Evolutionary conservation across 2,888 invertebrate species (phyloP).

Genomic region (Amblyjoppa fuscipennis): DNA sequence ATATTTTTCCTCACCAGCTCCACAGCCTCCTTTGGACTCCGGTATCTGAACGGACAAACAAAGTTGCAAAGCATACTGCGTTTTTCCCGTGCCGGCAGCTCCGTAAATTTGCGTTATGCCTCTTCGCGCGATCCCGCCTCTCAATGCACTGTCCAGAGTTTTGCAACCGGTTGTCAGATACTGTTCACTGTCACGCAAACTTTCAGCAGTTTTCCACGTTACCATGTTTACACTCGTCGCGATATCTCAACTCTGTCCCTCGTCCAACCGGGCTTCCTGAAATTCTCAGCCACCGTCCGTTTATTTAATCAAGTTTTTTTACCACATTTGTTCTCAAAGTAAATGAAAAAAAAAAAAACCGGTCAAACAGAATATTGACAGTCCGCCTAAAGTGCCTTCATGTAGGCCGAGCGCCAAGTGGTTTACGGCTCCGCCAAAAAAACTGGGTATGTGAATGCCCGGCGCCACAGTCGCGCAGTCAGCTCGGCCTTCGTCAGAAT

Average conservation of each 20-base stretch:
- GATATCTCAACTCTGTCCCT: background rate
- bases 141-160: slow-evolving; percentile 87
- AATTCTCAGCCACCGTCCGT: background rate
- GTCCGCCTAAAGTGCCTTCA: background rate
- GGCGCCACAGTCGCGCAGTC: slow-evolving; percentile 8
- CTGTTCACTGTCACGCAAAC: slow-evolving; percentile 69
- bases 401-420: background rate
- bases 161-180: slow-evolving; percentile 86
- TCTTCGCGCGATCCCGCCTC: slow-evolving; percentile 89
- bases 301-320: background rate
- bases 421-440: background rate
- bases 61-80: slow-evolving; percentile 92
- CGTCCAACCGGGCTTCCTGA: background rate
- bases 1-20: slow-evolving; percentile 83
- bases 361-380: background rate
- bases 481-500: slow-evolving; percentile 14
- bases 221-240: slow-evolving; percentile 30
- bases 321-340: background rate
- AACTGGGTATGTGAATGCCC: background rate
- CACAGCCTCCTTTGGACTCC: slow-evolving; percentile 86
- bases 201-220: slow-evolving; percentile 58
- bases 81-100: slow-evolving; percentile 93
- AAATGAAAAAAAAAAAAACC: background rate
- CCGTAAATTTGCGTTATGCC: slow-evolving; percentile 93
- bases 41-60: slow-evolving; percentile 89